Evolutionary conservation across 2,113 vertebrate species (phyloP).

Genomic region (Lycaon pictus): DNA sequence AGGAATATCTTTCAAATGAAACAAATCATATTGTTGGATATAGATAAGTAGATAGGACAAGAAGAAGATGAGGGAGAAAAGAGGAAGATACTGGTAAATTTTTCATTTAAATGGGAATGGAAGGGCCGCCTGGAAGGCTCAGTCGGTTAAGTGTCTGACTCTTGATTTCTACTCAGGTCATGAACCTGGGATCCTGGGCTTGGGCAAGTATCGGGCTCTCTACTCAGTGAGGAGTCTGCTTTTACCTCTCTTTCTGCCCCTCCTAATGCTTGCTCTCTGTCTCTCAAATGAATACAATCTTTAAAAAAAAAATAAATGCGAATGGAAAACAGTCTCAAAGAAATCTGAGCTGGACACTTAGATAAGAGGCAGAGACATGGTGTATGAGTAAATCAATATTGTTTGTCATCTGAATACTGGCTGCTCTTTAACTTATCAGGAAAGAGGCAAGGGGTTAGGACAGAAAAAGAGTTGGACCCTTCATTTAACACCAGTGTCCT

Average conservation of each 20-base stretch:
- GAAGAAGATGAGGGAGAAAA: not conserved
- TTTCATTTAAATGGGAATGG: not conserved
- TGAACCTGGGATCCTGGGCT: no score
- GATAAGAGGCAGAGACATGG: not conserved
- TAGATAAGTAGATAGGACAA: not conserved
- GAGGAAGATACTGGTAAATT: not conserved
- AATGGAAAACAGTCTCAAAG: not conserved
- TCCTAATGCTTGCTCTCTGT: no score
- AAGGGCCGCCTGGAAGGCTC: not conserved
- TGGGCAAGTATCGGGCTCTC: no score
- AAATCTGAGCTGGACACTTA: not conserved
- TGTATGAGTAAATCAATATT: not conserved
- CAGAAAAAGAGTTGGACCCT: not conserved
- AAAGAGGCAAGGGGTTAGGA: not conserved
- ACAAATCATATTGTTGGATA: not conserved
- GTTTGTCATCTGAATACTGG: not conserved
- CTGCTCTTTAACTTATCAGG: not conserved
- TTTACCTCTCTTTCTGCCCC: no score
- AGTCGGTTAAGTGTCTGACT: no score
- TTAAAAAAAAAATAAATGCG: not conserved
- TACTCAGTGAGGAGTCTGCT: no score
- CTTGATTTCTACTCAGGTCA: no score
- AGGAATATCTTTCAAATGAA: not conserved
- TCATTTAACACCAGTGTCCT: not conserved
- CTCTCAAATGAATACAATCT: no score